These are phyloP conservation scores for Limosa lapponica DNA, from an alignment of 2,797 vertebrate species.

Conservation along the genomic window DNA sequence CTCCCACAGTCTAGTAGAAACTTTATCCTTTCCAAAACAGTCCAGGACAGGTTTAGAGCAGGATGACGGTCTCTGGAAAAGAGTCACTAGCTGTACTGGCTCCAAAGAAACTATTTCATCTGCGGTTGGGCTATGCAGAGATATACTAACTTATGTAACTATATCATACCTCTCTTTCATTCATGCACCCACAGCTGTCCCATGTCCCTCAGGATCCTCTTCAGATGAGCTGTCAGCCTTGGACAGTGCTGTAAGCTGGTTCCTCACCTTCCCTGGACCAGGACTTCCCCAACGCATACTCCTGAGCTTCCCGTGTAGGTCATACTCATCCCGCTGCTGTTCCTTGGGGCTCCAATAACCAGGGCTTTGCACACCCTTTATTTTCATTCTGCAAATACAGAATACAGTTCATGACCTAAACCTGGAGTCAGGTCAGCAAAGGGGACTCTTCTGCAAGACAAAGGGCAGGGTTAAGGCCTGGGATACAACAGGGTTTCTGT, in stretches of 20 bases:
- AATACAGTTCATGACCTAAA: background rate
- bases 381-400: background rate
- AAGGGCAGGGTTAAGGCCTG: background rate
- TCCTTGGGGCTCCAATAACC: background rate
- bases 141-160: background rate
- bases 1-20: background rate
- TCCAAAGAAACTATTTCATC: background rate
- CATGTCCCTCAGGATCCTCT: background rate
- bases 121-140: background rate
- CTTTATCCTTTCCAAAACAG: background rate
- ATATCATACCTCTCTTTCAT: background rate
- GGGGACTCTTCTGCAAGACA: background rate
- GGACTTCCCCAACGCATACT: background rate
- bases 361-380: background rate
- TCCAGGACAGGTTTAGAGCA: background rate
- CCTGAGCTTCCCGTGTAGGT: background rate
- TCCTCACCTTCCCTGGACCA: background rate
- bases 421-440: background rate
- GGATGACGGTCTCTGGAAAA: background rate
- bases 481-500: background rate
- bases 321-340: background rate
- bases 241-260: background rate
- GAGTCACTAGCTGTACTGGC: background rate
- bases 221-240: background rate
- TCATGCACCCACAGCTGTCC: background rate